Conservation (phyloP, 2,797 vertebrate species). For the Pangasius sanitwongsei region DNA sequence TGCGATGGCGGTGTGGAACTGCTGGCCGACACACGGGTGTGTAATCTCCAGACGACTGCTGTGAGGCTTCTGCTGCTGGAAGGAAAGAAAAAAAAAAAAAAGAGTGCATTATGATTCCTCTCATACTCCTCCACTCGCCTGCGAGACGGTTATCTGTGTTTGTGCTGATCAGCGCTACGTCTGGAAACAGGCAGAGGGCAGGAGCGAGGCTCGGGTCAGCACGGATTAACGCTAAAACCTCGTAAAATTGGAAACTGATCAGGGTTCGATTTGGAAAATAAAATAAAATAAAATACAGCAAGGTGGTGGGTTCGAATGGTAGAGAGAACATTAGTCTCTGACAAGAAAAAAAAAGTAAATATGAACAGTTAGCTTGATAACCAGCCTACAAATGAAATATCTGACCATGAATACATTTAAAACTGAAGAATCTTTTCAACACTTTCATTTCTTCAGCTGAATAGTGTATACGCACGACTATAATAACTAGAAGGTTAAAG, state of each 20-base stretch:
- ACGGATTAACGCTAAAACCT: neutral
- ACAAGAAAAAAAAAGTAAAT: neutral
- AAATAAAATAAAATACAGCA: neutral
- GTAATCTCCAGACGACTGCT: slow-evolving; percentile 38
- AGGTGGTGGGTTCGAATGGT: neutral
- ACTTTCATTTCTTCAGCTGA: neutral
- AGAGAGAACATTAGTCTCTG: neutral
- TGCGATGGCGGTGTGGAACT: neutral
- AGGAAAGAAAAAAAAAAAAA: slow-evolving; percentile 20
- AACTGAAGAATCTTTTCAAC: neutral
- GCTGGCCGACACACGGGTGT: slow-evolving; percentile 22
- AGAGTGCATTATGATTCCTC: slow-evolving; percentile 51
- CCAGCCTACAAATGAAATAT: too few relatives aligned
- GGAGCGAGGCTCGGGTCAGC: neutral
- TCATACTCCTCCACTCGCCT: slow-evolving; percentile 28
- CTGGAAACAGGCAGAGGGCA: neutral
- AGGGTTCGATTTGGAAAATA: neutral
- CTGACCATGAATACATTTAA: neutral
- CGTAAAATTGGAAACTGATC: neutral
- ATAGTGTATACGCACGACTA: neutral
- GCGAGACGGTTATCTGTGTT: slow-evolving; percentile 49
- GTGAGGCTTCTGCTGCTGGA: slow-evolving; percentile 14
- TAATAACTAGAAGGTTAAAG: neutral
- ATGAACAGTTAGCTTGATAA: too few relatives aligned
- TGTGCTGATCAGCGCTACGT: slow-evolving; percentile 22